These are phyloP conservation scores for Neodiprion fabricii DNA, from an alignment of 1,140 invertebrate species.

Conservation along the genomic window DNA sequence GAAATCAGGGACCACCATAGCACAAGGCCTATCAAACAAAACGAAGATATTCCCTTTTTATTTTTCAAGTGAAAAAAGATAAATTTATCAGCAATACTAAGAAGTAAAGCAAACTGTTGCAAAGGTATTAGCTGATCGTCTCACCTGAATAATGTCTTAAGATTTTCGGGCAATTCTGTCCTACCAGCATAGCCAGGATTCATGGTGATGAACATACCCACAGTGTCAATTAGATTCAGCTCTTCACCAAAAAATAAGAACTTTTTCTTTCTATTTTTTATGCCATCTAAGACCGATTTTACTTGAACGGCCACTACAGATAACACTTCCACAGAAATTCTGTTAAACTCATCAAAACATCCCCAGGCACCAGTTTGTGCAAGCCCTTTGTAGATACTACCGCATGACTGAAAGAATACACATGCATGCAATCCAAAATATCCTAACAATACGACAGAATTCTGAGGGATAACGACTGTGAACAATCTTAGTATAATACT, in stretches of 20 bases:
- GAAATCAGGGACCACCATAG: conserved; percentile 94
- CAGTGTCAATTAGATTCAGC: conserved; percentile 76
- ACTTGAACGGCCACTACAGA: conserved; percentile 92
- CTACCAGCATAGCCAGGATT: conserved; percentile 91
- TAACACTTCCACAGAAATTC: conserved; percentile 91
- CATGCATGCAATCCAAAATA: neutral
- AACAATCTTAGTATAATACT: neutral
- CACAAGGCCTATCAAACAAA: conserved; percentile 75
- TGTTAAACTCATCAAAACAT: conserved; percentile 95
- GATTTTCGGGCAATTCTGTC: conserved; percentile 85
- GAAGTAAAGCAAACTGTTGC: too few relatives aligned
- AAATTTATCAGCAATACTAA: neutral
- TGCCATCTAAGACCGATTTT: conserved; percentile 83
- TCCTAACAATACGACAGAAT: neutral
- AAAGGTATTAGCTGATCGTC: neutral
- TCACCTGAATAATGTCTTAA: conserved; percentile 74
- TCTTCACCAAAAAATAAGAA: conserved; percentile 88
- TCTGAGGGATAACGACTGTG: neutral
- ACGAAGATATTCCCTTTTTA: conserved; percentile 18
- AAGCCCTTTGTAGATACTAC: conserved; percentile 91
- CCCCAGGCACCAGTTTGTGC: conserved; percentile 95
- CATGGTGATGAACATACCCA: conserved; percentile 95
- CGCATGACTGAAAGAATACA: conserved; percentile 69
- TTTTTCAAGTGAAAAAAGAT: conserved; percentile 10
- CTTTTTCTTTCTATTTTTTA: conserved; percentile 77